Base-by-base conservation (phyloP, 2,113 vertebrate species). In the Muscicapa adusta region DNA sequence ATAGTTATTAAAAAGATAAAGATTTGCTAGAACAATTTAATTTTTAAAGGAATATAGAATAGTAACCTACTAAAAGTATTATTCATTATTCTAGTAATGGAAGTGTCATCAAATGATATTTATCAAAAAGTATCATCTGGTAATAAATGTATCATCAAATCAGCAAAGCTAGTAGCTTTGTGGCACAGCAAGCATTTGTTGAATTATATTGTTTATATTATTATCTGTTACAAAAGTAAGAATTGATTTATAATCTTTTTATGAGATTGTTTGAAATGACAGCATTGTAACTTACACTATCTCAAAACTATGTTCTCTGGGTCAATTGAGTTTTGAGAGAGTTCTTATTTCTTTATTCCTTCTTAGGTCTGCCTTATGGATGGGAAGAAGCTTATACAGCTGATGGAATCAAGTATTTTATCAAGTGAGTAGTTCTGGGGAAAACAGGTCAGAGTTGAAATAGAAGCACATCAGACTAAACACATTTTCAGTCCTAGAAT, bases 371-470 rank as follows among this genome's bases (percentile, higher is more conserved):
- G 91, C 99, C 98, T 71, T 99, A 98, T 14, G 98, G 98, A 90
- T 99, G 98, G 98, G 98, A 99, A 93, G 98, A 99, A 97, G 98
- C 99, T 86, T 98, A 98, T 93, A 99, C 99, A 92, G 97, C 98
- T 96, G 98, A 99, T 65, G 99, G 99, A 91, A 98, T 98, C 94
- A 99, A 98, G 88, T 99, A 99, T 95, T 99, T 98, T 95, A 99
- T 99, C 98, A 99, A 99, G 99, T 99, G 98, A 98, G 99, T 98
- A 56, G 38, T 47, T 97, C 94, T 97, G 94, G 92, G 82, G 51
- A 70, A 96, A 97, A 91, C 4, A 24, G 84, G 80, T 89, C 93
- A 78, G 57, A 77, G 78, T 25, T 70, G 81, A 93, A 95, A 91
- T 84, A 94, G 92, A 83, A 88, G 9, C 34, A 70, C 18, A 25